Base-by-base conservation (phyloP, 2,113 vertebrate species). In the Chloropsis hardwickii region DNA sequence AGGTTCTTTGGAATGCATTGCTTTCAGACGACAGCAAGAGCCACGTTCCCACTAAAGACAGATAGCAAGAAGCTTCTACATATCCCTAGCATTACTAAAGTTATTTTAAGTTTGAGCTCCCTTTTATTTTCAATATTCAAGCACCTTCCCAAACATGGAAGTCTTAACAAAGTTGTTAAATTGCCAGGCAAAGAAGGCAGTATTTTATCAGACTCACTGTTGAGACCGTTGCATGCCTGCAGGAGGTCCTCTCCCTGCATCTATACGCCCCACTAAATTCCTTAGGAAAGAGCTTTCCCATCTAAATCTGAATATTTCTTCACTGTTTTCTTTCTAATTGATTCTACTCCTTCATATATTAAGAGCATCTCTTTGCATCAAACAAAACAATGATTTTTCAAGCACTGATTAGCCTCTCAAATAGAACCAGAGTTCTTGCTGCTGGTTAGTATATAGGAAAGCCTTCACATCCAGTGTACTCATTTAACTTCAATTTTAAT, bases 151-250 rank as follows among this genome's bases (percentile, higher is more conserved):
- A 93, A 95, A 94, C 74, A 65, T 4, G 7, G 71, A 97, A 87
- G 82, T 83, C 35, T 90, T 61, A 92, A 83, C 73, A 87, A 25
- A 77, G 56, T 54, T 86, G 54, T 58, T 58, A 84, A 89, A 40
- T 29, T 95, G 82, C 94, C 97, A 97, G 89, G 69, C 45, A 95
- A 90, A 96, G 92, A 94, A 98, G 94, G 93, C 92, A 90, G 86
- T 91, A 86, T 95, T 97, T 94, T 94, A 92, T 95, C 91, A 92
- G 65, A 85, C 61, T 96, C 86, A 53, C 88, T 92, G 76, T 86
- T 94, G 94, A 79, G 81, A 67, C 64, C 77, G 81, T 61, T 53
- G 82, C 27, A 54, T 57, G 80, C 56, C 94, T 87, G 80, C 79
- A 91, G 64, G 85, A 94, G 39, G 79, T 95, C 62, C 81, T 56